phyloP scores from a whole-genome alignment of 2,113 vertebrate species.

The Euleptes europaea region DNA sequence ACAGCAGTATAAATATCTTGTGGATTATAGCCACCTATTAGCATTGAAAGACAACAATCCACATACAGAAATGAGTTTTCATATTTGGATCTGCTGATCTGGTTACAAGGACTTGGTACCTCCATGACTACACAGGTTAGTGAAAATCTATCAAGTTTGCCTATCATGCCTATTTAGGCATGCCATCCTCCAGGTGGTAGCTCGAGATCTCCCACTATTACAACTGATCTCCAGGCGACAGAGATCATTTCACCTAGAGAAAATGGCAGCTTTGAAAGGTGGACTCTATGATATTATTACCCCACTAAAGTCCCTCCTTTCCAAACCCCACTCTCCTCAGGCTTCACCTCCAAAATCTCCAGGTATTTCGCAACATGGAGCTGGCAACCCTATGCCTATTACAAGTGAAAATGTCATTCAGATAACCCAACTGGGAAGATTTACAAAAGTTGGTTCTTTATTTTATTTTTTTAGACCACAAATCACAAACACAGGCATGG shows the following conservation, averaged over 20 bases:
- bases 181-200: too few species aligned
- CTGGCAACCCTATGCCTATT: not conserved
- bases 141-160: not conserved
- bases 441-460: not conserved
- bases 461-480: too few species aligned
- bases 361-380: too few species aligned
- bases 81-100: not conserved
- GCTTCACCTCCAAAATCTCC: too few species aligned
- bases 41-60: not conserved
- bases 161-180: too few species aligned
- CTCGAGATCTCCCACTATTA: too few species aligned
- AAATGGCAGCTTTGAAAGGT: too few species aligned
- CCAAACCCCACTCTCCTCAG: too few species aligned
- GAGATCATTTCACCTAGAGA: too few species aligned
- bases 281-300: too few species aligned
- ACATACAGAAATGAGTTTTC: not conserved
- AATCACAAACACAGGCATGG: not conserved
- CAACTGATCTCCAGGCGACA: too few species aligned
- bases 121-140: not conserved
- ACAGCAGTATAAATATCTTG: not conserved
- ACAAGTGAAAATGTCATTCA: not conserved
- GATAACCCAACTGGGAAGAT: not conserved
- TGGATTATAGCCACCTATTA: not conserved
- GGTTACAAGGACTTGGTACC: not conserved
- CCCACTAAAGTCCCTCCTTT: too few species aligned